Conservation (phyloP, 92 coral and sea anemone genomes). For the Porites cylindrica region DNA sequence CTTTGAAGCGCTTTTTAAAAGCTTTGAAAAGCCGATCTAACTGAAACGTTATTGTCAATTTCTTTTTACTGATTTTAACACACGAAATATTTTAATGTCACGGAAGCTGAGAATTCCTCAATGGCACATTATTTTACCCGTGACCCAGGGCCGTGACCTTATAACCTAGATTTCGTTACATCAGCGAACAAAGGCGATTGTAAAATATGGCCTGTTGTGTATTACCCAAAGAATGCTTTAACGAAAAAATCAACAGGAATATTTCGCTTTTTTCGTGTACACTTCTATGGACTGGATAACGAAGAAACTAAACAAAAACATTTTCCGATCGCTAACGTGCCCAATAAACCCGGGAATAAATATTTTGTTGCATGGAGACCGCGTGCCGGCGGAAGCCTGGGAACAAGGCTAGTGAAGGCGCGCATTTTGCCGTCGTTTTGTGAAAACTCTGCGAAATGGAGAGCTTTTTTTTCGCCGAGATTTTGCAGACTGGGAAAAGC, state of each 20-base stretch:
- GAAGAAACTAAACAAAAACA: not conserved
- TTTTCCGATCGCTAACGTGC: not conserved
- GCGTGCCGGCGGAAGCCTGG: constrained; percentile 45
- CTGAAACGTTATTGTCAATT: too few species aligned
- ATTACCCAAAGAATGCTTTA: too few species aligned
- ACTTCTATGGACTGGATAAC: too few species aligned
- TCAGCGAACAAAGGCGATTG: constrained; percentile 9
- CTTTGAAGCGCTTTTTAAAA: too few species aligned
- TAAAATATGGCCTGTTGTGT: not conserved
- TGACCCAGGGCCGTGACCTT: not conserved
- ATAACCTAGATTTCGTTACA: constrained; percentile 10
- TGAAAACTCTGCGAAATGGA: constrained; percentile 13
- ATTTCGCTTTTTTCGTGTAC: too few species aligned
- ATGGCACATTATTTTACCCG: constrained; percentile 1
- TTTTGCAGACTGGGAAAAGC: constrained; percentile 27
- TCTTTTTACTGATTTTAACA: too few species aligned
- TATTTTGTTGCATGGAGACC: not conserved
- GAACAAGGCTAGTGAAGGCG: constrained; percentile 47
- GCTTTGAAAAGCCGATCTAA: too few species aligned
- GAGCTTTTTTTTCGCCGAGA: constrained; percentile 16
- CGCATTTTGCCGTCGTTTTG: constrained; percentile 29
- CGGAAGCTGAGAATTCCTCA: not conserved
- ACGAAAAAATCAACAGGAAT: too few species aligned
- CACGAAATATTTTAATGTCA: not conserved
- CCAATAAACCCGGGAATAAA: not conserved